Evolutionary conservation across 2,888 invertebrate species (phyloP), one percentile per base, ranked within the genome.

Genomic region (Mythimna pallens): DNA sequence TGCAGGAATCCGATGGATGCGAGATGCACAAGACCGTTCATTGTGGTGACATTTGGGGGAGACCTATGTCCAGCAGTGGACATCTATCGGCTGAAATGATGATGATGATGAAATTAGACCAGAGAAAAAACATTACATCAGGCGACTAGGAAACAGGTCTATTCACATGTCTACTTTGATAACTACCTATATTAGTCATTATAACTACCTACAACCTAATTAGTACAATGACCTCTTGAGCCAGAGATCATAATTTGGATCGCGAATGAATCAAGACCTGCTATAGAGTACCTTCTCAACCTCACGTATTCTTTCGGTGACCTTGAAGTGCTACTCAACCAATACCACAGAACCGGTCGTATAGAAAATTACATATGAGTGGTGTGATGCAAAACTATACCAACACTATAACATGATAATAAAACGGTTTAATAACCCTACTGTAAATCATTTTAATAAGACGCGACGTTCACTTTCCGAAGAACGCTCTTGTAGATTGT

Each of bases 291-390:
- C 78, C 74, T 80, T 74, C 50, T 22, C 0, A 65, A 20, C 17
- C 63, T 74, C 81, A 87, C 77, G 84, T 80, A 85, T 72, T 72
- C 78, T 59, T 58, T 73, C 58, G n/a, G 57, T 65, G 72, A 67
- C 89, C 88, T 88, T 88, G 87, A 71, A 70, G 50, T 79, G 70
- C 62, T 74, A 69, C 75, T 80, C 78, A 80, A 81, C 83, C 68
- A 76, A 82, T 84, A 80, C 78, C 83, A 82, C 70, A 69, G 81
- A 83, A 70, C 25, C 50, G 65, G 59, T n/a, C 40, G 50, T 61
- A 34, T 50, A 63, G 65, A 59, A 52, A 67, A 50, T 47, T 9
- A n/a, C 30, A 8, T 47, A 57, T 0, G n/a, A 34, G 43, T 40
- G 0, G 62, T 59, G 57, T 70, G 70, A 70, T 59, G 59, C 52